phyloP scores from a whole-genome alignment of 2,888 invertebrate species.

The Metellina segmentata region DNA sequence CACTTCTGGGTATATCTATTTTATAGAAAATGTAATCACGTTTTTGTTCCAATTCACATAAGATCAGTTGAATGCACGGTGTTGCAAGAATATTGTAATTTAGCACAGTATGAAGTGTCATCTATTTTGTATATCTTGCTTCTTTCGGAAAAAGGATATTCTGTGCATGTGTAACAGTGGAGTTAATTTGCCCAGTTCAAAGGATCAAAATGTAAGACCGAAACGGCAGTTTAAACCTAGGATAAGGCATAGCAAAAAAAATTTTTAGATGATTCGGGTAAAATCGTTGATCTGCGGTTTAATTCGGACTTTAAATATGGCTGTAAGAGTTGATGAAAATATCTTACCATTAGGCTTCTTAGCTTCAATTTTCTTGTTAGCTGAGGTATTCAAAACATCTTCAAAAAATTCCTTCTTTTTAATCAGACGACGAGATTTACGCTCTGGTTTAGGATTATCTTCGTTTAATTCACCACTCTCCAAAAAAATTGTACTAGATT shows the following conservation, averaged over 20 bases:
- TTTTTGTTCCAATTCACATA: too few species aligned
- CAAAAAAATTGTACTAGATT: background rate
- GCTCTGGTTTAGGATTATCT: slow-evolving; percentile 3
- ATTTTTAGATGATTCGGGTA: background rate
- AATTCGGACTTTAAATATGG: background rate
- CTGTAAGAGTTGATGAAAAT: background rate
- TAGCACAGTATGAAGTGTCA: too few species aligned
- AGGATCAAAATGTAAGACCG: background rate
- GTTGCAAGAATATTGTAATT: too few species aligned
- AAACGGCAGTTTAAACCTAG: background rate
- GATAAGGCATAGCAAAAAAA: background rate
- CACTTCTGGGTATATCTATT: too few species aligned
- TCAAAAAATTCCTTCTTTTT: slow-evolving; percentile 59
- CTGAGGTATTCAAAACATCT: slow-evolving; percentile 14
- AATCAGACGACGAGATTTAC: slow-evolving; percentile 41
- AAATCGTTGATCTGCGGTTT: too few species aligned
- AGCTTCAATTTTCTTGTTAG: background rate
- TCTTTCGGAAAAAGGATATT: too few species aligned
- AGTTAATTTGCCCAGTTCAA: too few species aligned
- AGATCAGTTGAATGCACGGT: too few species aligned
- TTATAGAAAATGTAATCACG: too few species aligned
- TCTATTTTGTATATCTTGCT: too few species aligned
- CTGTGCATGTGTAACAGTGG: too few species aligned
- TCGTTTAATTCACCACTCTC: background rate
- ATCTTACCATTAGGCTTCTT: slow-evolving; percentile 9